These are phyloP conservation scores for Lymantria dispar DNA, from an alignment of 2,888 invertebrate genomes.

Conservation along the genomic window DNA sequence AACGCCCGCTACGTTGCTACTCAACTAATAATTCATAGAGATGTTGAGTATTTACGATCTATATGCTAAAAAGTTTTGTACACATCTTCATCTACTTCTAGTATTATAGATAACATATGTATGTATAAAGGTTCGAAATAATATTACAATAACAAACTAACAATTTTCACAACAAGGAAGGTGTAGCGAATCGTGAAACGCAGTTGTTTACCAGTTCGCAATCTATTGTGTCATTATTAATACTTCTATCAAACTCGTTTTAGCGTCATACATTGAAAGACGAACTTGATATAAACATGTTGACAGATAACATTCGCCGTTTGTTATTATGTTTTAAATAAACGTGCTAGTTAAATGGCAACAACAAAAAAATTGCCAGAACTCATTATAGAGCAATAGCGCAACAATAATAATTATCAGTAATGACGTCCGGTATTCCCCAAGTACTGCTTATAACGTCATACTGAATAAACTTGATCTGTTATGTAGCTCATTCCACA, in stretches of 20 bases:
- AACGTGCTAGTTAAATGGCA: slow-evolving; percentile 9
- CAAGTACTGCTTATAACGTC: slow-evolving; percentile 30
- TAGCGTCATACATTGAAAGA: slow-evolving; percentile 44
- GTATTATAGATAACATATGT: too few species aligned
- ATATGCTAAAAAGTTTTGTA: too few species aligned
- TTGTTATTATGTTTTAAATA: slow-evolving; percentile 10
- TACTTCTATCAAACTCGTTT: slow-evolving; percentile 20
- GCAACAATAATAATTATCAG: slow-evolving; percentile 35
- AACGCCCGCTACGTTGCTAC: slow-evolving; percentile 1
- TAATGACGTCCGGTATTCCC: slow-evolving; percentile 65
- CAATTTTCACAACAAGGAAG: too few species aligned
- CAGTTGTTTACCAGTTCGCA: too few species aligned
- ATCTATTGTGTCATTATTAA: too few species aligned
- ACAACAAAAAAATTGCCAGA: slow-evolving; percentile 12
- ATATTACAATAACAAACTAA: too few species aligned
- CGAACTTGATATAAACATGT: slow-evolving; percentile 47
- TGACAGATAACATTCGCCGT: slow-evolving; percentile 39
- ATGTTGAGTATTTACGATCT: slow-evolving; percentile 21
- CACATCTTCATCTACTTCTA: too few species aligned
- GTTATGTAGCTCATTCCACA: slow-evolving; percentile 45
- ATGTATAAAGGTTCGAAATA: too few species aligned
- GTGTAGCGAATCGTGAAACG: too few species aligned
- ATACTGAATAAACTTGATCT: slow-evolving; percentile 37
- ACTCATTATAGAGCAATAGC: slow-evolving; percentile 5
- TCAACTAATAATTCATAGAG: slow-evolving; percentile 21